phyloP scores from a whole-genome alignment of 2,888 invertebrate species.

The Salticus scenicus region DNA sequence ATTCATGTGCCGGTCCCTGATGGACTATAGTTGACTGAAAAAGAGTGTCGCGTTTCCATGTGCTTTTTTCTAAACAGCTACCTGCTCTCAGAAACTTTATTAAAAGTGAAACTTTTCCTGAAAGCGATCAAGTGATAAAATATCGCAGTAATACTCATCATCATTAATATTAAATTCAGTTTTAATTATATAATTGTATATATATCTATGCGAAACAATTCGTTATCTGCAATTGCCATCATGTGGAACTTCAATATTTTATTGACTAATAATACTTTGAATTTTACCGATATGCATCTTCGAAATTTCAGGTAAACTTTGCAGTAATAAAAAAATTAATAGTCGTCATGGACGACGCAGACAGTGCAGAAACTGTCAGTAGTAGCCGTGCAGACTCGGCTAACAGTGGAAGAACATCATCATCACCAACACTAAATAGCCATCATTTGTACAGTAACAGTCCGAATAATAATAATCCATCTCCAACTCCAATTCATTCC shows the following conservation, averaged over 20 bases:
- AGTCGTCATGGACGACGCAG: constrained; percentile 54
- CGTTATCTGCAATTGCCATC: neutral
- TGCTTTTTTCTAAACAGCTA: neutral
- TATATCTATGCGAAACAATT: neutral
- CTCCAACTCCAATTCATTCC: constrained; percentile 35
- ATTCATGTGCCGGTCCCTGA: neutral
- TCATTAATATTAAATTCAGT: too few relatives aligned
- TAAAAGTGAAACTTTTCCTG: too few relatives aligned
- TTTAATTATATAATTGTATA: too few relatives aligned
- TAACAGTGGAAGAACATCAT: constrained; percentile 53
- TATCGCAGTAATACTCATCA: too few relatives aligned
- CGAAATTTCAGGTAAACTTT: constrained; percentile 7
- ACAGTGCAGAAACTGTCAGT: constrained; percentile 53
- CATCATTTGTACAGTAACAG: constrained; percentile 41
- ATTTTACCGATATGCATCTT: neutral
- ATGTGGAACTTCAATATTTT: neutral
- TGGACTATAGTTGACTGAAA: neutral
- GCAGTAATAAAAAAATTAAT: neutral
- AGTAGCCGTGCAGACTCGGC: constrained; percentile 63
- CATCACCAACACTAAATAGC: constrained; percentile 45
- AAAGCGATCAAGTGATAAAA: too few relatives aligned
- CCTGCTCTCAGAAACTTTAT: neutral
- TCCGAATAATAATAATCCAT: constrained; percentile 28
- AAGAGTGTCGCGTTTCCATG: neutral
- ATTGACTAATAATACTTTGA: neutral